phyloP scores from a whole-genome alignment of 2,113 vertebrate species.

The Macquaria australasica region DNA sequence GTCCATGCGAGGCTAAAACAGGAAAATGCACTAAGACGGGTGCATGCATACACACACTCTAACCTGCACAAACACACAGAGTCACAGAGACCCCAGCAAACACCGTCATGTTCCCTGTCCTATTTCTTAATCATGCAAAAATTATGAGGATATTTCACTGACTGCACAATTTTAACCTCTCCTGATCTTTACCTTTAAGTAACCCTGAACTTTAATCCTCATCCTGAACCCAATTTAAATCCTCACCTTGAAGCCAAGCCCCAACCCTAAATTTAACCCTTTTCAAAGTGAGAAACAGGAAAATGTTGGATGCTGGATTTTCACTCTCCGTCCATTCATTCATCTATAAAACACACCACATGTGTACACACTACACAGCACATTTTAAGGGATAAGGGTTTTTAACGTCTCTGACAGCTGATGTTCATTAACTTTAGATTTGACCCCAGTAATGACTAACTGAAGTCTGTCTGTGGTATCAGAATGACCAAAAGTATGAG shows the following conservation, averaged over 20 bases:
- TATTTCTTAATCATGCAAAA: constrained; percentile 11
- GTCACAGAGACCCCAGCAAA: constrained; percentile 1
- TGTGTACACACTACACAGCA: background rate
- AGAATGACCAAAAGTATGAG: background rate
- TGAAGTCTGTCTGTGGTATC: background rate
- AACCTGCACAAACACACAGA: constrained; percentile 31
- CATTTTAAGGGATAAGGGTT: background rate
- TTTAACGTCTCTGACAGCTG: background rate
- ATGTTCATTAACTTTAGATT: background rate
- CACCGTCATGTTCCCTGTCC: constrained; percentile 9
- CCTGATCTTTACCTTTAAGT: background rate
- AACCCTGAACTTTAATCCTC: background rate
- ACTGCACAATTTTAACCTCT: background rate
- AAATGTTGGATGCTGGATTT: background rate
- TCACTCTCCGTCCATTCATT: background rate
- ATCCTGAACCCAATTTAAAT: background rate
- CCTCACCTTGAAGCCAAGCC: background rate
- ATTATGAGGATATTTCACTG: constrained; percentile 5
- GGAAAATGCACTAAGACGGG: constrained; percentile 76
- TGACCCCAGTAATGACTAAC: background rate
- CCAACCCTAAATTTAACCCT: background rate
- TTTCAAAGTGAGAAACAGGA: background rate
- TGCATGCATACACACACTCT: constrained; percentile 49
- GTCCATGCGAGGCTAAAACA: constrained; percentile 78
- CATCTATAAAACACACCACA: background rate